A percentile compares a stretch with the other conserved stretches of the same genome.
These are phyloP conservation scores for Drosophila neotestacea DNA, from an alignment of 2,888 invertebrate species.

Conservation along the genomic window DNA sequence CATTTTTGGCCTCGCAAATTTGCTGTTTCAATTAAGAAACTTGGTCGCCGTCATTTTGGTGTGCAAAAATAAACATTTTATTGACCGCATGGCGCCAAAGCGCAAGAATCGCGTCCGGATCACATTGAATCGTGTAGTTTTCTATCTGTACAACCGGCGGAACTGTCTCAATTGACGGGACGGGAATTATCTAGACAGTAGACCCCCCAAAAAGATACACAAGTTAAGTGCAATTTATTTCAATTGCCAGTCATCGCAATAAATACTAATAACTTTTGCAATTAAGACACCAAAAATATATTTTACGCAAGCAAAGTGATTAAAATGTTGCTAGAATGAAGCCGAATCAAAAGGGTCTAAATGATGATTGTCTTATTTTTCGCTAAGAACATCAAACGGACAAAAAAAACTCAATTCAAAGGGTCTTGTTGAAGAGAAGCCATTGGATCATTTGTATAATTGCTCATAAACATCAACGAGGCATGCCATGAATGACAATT, in stretches of 20 bases:
- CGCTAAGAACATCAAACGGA: conserved; percentile 41
- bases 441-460: conserved; percentile 44
- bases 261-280: conserved; percentile 67
- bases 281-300: conserved; percentile 66
- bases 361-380: conserved; percentile 44
- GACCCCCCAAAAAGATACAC: conserved; percentile 30
- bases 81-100: conserved; percentile 71
- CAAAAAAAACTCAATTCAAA: conserved; percentile 32
- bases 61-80: conserved; percentile 75
- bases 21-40: conserved; percentile 64
- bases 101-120: conserved; percentile 42
- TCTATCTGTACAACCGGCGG: conserved; percentile 1
- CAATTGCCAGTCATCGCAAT: conserved; percentile 62
- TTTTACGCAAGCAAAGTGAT: conserved; percentile 60
- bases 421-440: conserved; percentile 13
- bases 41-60: conserved; percentile 53
- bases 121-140: conserved; percentile 32
- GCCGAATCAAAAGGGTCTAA: conserved; percentile 16
- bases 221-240: conserved; percentile 62
- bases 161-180: conserved; percentile 41
- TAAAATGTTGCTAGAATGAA: conserved; percentile 34
- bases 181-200: conserved; percentile 48
- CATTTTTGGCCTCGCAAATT: conserved; percentile 36
- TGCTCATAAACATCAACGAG: conserved; percentile 44
- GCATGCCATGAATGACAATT: conserved; percentile 26